Percentiles rank a stretch among this genome's conserved stretches.
These are phyloP conservation scores for Haliclona indistincta DNA, from an alignment of 37 sponge, comb jelly and placozoan species.

Conservation along the genomic window DNA sequence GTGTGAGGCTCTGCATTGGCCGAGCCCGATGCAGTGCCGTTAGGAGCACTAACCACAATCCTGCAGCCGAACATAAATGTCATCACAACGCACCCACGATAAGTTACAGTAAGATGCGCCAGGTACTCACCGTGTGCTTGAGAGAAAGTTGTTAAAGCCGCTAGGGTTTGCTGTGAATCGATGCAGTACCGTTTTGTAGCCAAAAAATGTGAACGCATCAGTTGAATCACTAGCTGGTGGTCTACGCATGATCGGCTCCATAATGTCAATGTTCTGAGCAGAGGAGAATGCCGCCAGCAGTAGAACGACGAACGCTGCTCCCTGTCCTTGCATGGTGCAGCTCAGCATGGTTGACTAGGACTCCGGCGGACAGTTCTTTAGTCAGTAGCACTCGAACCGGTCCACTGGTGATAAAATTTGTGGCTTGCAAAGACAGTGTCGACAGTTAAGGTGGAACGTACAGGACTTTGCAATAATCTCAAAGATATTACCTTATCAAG, in stretches of 20 bases:
- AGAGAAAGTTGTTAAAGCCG: not conserved
- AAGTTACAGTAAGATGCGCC: not conserved
- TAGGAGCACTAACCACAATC: constrained; percentile 65
- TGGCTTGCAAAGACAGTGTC: not conserved
- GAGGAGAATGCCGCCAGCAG: not conserved
- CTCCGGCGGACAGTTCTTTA: too few relatives aligned
- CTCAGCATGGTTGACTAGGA: too few relatives aligned
- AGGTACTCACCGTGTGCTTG: constrained; percentile 19
- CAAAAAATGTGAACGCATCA: constrained; percentile 17
- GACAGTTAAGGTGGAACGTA: too few relatives aligned
- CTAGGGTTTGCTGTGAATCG: not conserved
- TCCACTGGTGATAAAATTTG: too few relatives aligned
- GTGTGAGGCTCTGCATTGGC: constrained; percentile 6
- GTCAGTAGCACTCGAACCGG: too few relatives aligned
- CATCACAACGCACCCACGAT: not conserved
- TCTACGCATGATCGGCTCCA: constrained; percentile 37
- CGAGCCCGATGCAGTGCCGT: not conserved
- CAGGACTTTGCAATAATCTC: too few relatives aligned
- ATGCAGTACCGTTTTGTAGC: constrained; percentile 48
- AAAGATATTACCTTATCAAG: too few relatives aligned
- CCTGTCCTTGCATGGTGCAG: not conserved
- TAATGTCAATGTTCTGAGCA: constrained; percentile 37
- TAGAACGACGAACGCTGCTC: not conserved
- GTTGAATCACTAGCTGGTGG: not conserved
- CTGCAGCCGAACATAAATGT: constrained; percentile 6